Conservation (phyloP, 37 sponge, comb jelly and placozoan genomes). For the Aplysina aerophoba region DNA sequence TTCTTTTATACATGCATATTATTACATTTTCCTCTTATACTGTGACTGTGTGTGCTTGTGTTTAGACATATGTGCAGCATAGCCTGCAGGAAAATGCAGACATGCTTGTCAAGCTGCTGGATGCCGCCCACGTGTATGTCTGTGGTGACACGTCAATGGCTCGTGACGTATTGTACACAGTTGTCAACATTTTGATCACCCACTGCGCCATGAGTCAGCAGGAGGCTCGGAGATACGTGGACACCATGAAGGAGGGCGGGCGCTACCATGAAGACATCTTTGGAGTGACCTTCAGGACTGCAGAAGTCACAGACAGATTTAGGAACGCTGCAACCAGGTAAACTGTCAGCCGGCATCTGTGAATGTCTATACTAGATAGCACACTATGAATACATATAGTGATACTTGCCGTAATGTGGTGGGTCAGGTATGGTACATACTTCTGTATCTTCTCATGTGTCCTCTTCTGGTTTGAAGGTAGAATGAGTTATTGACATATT, state of each 20-base stretch:
- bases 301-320: conserved; percentile 79
- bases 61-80: conserved; percentile 89
- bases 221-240: conserved; percentile 53
- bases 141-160: conserved; percentile 96
- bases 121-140: conserved; percentile 87
- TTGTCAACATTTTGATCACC: conserved; percentile 71
- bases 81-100: conserved; percentile 81
- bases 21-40: too few species aligned
- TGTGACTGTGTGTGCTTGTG: too few species aligned
- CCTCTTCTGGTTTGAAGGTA: too few species aligned
- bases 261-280: conserved; percentile 91
- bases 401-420: too few species aligned
- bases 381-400: too few species aligned
- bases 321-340: conserved; percentile 79
- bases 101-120: conserved; percentile 58
- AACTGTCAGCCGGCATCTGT: too few species aligned
- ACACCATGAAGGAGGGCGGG: conserved; percentile 63
- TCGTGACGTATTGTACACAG: conserved; percentile 65
- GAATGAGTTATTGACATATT: too few species aligned
- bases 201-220: conserved; percentile 76
- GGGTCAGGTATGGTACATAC: too few species aligned
- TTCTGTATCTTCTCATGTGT: too few species aligned
- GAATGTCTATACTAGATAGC: too few species aligned
- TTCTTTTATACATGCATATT: too few species aligned
- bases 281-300: conserved; percentile 81